A percentile compares a stretch with the other conserved stretches of the same genome.
phyloP scores from a whole-genome alignment of 2,888 invertebrate species.

The Volucella bombylans region DNA sequence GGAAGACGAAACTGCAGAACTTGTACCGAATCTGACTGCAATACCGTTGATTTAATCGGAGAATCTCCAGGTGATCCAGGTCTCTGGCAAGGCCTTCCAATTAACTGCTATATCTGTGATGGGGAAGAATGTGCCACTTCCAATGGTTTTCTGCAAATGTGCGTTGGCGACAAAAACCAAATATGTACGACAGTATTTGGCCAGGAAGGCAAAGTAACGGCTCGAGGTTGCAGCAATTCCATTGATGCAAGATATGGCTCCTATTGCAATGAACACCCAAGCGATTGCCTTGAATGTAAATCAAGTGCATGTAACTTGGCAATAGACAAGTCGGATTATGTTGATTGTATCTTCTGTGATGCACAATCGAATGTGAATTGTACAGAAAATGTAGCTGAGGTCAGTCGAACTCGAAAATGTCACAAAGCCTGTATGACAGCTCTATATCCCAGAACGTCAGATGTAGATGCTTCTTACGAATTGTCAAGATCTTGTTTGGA shows the following conservation, averaged over 20 bases:
- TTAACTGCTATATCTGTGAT: conserved; percentile 75
- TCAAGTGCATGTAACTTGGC: conserved; percentile 79
- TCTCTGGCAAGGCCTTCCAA: conserved; percentile 74
- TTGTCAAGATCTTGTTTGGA: conserved; percentile 78
- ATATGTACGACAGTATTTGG: conserved; percentile 74
- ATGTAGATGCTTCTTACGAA: conserved; percentile 76
- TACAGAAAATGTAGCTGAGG: conserved; percentile 66
- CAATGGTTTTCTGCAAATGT: conserved; percentile 32
- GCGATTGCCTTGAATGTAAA: conserved; percentile 78
- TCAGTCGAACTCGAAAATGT: conserved; percentile 75
- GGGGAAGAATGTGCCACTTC: conserved; percentile 65
- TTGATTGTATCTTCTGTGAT: conserved; percentile 78
- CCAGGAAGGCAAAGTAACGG: conserved; percentile 56
- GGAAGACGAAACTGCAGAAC: conserved; percentile 68
- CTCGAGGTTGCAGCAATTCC: conserved; percentile 75
- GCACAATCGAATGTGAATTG: conserved; percentile 75
- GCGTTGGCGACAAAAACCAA: conserved; percentile 69
- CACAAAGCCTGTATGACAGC: conserved; percentile 78
- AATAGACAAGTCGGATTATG: conserved; percentile 66
- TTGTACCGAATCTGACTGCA: conserved; percentile 69
- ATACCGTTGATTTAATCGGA: conserved; percentile 58
- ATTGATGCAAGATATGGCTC: conserved; percentile 42
- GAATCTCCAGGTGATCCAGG: conserved; percentile 72
- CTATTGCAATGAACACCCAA: conserved; percentile 66
- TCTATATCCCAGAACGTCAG: conserved; percentile 77